Evolutionary conservation across 2,888 invertebrate species (phyloP), one percentile per base, ranked within the genome.

Genomic region (Cephonodes hylas): DNA sequence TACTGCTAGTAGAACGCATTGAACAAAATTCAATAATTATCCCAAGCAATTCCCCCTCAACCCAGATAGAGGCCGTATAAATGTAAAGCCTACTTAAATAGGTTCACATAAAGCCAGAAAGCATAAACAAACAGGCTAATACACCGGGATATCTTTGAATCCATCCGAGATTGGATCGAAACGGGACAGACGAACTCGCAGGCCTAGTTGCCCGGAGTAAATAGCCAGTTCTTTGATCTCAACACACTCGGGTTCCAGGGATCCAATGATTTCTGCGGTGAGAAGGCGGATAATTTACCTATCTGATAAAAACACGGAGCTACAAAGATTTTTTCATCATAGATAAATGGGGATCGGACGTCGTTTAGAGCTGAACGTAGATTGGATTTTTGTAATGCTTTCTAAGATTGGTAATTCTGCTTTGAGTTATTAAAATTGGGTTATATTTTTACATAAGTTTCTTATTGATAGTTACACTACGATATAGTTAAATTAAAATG

Each of bases 221-320:
- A 61, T 61, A 61, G 61, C n/a, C 56, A 44, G 31, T 57, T 44
- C 53, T 61, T 61, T 56, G 61, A 61, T 61, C 57, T 57, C 56
- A 25, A 48, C 23, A 3, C 10, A 18, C 27, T 8, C 25, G 27
- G 25, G 45, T 31, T 53, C 53, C 8, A 20, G 53, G 31, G 18
- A 53, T 53, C 53, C 31, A 31, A 53, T 31, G 27, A 53, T 27
- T 53, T n/a, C 53, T 53, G 53, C 53, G 53, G 18, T 31, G 31
- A 31, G 18, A 53, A 4, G n/a, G 31, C 53, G 10, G 27, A 18
- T 53, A 53, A 53, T 53, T 31, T 53, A 53, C 27, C 31, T 48
- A 48, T 27, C 48, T 53, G 31, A 18, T 53, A 53, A 27, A 27
- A 31, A 27, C 23, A 22, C 23, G 22, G n/a, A 46, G 38, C 38